phyloP scores from a whole-genome alignment of 2,113 vertebrate genomes.

The Megaceryle maxima region DNA sequence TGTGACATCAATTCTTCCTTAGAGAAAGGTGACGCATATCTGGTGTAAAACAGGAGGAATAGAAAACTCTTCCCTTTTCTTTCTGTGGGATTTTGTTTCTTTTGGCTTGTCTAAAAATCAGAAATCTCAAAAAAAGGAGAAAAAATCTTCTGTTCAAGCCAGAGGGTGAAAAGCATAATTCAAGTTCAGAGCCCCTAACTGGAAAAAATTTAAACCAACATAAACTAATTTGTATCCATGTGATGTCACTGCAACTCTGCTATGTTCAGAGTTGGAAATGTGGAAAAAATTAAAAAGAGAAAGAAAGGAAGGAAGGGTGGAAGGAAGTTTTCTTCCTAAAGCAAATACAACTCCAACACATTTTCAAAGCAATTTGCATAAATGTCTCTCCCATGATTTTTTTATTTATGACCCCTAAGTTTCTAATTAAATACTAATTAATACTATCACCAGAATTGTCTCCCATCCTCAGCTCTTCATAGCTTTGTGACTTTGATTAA shows the following conservation, averaged over 20 bases:
- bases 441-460: conserved; percentile 80
- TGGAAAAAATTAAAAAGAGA: neutral
- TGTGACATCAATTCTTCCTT: neutral
- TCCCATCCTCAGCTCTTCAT: conserved; percentile 74
- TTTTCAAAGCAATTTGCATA: conserved; percentile 73
- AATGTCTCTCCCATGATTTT: conserved; percentile 75
- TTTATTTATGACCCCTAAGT: conserved; percentile 84
- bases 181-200: conserved; percentile 16
- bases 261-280: neutral
- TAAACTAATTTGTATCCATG: neutral
- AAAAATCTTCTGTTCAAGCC: neutral
- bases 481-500: conserved; percentile 86
- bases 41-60: neutral
- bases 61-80: neutral
- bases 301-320: neutral
- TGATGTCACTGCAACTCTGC: conserved; percentile 39
- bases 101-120: neutral
- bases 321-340: neutral
- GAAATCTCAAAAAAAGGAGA: neutral
- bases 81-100: neutral
- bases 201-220: conserved; percentile 50
- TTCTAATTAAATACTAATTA: conserved; percentile 93
- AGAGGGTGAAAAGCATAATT: conserved; percentile 27
- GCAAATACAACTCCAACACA: conserved; percentile 52
- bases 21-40: neutral